phyloP scores from a whole-genome alignment of 2,888 invertebrate genomes.

The Icerya purchasi region DNA sequence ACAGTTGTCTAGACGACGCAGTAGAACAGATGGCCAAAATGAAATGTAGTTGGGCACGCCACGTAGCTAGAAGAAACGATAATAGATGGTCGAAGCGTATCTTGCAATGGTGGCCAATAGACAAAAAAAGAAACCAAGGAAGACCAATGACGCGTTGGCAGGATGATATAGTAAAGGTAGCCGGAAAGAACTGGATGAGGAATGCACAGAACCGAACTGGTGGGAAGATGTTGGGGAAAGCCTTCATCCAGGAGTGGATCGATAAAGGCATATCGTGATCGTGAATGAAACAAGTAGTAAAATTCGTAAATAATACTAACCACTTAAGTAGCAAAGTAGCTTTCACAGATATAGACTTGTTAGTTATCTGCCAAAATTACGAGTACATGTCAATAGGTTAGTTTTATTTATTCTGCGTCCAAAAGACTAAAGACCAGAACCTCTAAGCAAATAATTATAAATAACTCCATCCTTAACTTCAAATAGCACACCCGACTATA shows the following conservation, averaged over 20 bases:
- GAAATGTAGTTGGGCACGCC: not conserved
- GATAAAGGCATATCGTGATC: not conserved
- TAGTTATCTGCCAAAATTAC: no score
- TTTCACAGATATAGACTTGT: no score
- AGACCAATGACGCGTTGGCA: not conserved
- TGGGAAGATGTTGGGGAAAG: not conserved
- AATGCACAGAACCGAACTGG: not conserved
- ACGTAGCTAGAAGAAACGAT: not conserved
- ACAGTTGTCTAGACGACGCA: not conserved
- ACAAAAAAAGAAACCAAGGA: not conserved
- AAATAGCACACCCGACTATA: no score
- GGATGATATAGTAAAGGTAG: not conserved
- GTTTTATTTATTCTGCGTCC: no score
- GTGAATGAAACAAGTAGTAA: no score
- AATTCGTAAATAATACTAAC: no score
- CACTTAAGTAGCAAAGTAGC: no score
- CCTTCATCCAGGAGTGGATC: not conserved
- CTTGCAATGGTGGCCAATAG: not conserved
- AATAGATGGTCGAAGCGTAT: not conserved
- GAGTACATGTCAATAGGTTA: no score
- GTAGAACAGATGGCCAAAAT: not conserved
- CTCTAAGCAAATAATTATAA: no score
- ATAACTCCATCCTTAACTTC: no score
- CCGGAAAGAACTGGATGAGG: not conserved
- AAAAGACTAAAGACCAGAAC: no score